These are phyloP conservation scores for Myripristis murdjan DNA, from an alignment of 2,797 vertebrate genomes.

Conservation along the genomic window DNA sequence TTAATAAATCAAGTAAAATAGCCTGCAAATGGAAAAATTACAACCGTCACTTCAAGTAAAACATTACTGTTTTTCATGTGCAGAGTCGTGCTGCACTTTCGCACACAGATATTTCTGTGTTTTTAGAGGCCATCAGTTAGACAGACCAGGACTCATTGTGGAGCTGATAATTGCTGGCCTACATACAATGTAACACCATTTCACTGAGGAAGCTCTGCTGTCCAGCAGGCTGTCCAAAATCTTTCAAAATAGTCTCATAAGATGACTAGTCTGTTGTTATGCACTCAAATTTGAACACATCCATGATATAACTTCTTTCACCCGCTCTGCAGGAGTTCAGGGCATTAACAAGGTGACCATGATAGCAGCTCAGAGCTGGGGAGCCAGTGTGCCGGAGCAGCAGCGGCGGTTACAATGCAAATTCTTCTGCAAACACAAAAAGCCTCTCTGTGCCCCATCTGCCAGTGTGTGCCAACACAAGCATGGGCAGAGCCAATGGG, in stretches of 20 bases:
- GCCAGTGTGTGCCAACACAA: slow-evolving; percentile 73
- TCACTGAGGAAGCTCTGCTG: not conserved
- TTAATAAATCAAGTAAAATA: not conserved
- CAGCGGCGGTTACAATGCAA: slow-evolving; percentile 76
- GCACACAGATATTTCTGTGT: too few species aligned
- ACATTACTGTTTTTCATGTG: not conserved
- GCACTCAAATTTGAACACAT: slow-evolving; percentile 5
- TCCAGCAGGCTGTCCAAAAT: not conserved
- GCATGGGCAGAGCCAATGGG: slow-evolving; percentile 53
- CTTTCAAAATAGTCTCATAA: not conserved
- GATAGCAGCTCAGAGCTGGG: slow-evolving; percentile 50
- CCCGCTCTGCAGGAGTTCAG: not conserved
- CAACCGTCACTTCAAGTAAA: not conserved
- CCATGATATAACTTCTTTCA: not conserved
- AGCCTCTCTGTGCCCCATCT: slow-evolving; percentile 68
- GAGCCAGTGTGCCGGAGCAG: slow-evolving; percentile 45
- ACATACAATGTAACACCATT: not conserved
- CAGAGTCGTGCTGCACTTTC: too few species aligned
- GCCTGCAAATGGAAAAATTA: not conserved
- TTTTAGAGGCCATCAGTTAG: too few species aligned
- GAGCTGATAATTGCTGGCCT: too few species aligned
- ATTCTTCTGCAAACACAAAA: slow-evolving; percentile 74
- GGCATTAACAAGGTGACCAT: slow-evolving; percentile 25
- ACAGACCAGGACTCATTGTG: too few species aligned
- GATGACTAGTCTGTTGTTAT: not conserved